Evolutionary conservation across 2,888 invertebrate species (phyloP).

Genomic region (Cetonia aurata): DNA sequence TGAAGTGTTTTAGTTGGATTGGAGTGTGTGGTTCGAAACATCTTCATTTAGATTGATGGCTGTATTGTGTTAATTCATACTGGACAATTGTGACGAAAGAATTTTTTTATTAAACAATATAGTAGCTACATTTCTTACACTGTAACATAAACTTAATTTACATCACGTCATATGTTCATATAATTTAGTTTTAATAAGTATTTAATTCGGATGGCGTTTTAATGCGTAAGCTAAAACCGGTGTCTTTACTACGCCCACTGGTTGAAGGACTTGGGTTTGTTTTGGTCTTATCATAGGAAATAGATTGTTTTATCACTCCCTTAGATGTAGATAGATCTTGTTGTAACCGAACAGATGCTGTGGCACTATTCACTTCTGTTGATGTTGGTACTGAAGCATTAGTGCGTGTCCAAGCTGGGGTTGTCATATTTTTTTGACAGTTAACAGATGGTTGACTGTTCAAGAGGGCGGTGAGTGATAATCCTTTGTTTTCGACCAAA

Average conservation of each 20-base stretch:
- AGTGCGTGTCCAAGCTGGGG: not conserved
- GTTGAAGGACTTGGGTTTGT: not conserved
- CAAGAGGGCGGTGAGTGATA: not conserved
- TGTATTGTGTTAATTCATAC: too few relatives aligned
- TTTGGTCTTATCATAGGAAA: not conserved
- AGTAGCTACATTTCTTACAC: not conserved
- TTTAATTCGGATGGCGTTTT: slow-evolving; percentile 17
- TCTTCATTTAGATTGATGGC: too few relatives aligned
- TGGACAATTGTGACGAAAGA: too few relatives aligned
- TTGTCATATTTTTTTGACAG: not conserved
- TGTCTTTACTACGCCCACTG: not conserved
- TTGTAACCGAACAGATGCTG: too few relatives aligned
- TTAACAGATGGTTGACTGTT: too few relatives aligned
- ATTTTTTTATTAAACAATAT: slow-evolving; percentile 1
- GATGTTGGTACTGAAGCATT: not conserved
- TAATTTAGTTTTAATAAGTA: not conserved
- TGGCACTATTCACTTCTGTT: too few relatives aligned
- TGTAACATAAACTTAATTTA: not conserved
- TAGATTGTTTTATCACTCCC: too few relatives aligned
- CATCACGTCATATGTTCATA: not conserved
- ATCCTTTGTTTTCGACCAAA: not conserved
- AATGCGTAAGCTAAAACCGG: slow-evolving; percentile 2
- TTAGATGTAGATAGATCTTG: too few relatives aligned
- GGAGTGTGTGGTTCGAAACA: too few relatives aligned
- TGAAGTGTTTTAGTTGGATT: too few relatives aligned